These are phyloP conservation scores for Rapana venosa DNA, from an alignment of 2,888 invertebrate genomes.

Conservation along the genomic window DNA sequence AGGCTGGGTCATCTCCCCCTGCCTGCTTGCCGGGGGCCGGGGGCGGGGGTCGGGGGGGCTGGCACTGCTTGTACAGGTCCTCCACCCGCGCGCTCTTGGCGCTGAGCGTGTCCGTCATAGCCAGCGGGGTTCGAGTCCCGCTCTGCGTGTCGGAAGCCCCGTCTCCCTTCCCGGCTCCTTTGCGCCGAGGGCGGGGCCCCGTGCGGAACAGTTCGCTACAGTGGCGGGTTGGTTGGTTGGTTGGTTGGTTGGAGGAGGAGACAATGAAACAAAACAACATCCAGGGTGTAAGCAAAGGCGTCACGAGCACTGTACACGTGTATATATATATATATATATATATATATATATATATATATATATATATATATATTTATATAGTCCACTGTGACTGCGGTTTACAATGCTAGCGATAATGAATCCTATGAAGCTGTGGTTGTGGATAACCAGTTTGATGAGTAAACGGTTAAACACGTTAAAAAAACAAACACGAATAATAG, in stretches of 20 bases:
- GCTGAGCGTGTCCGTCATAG: conserved; percentile 4
- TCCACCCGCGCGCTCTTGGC: conserved; percentile 27
- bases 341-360: no score
- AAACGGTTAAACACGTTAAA: no score
- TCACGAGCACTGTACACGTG: neutral
- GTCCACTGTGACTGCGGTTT: no score
- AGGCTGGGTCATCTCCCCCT: conserved; percentile 28
- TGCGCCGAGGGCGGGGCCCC: conserved; percentile 53
- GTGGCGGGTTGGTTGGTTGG: neutral
- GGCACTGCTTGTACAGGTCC: conserved; percentile 44
- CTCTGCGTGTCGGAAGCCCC: conserved; percentile 24
- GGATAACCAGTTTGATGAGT: no score
- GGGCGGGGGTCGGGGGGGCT: conserved; percentile 1
- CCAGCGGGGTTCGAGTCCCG: conserved; percentile 16
- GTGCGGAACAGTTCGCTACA: conserved; percentile 55
- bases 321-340: no score
- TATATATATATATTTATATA: no score
- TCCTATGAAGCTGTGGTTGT: no score
- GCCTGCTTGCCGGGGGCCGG: neutral
- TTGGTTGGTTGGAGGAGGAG: neutral
- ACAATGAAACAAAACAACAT: neutral
- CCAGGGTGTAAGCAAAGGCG: neutral
- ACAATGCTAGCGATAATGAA: no score
- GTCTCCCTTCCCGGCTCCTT: conserved; percentile 44
- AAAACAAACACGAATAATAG: no score